Evolutionary conservation across 2,888 invertebrate genomes (phyloP).

Genomic region (Chrysopilus asiliformis): DNA sequence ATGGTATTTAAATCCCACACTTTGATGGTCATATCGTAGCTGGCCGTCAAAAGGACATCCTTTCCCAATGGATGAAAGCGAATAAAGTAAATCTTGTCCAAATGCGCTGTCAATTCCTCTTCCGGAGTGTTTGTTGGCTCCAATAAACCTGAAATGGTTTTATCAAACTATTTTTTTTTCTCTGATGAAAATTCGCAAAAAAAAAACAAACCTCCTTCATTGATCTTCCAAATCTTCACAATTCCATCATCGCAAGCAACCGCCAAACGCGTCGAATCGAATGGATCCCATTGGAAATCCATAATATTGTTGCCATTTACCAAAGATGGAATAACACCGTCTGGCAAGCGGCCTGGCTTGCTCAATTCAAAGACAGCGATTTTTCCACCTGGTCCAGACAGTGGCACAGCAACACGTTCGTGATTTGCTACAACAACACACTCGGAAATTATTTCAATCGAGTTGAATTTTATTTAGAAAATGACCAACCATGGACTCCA

Average conservation of each 20-base stretch:
- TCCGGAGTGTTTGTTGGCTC: slow-evolving; percentile 69
- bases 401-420: slow-evolving; percentile 75
- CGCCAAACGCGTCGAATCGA: slow-evolving; percentile 61
- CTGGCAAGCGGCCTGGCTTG: slow-evolving; percentile 60
- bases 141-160: too few species aligned
- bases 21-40: slow-evolving; percentile 79
- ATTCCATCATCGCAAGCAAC: slow-evolving; percentile 85
- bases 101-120: slow-evolving; percentile 59
- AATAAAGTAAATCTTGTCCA: slow-evolving; percentile 83
- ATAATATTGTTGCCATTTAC: slow-evolving; percentile 80
- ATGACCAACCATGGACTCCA: slow-evolving; percentile 67
- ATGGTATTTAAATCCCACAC: slow-evolving; percentile 68
- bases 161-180: too few species aligned
- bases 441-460: not conserved
- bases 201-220: slow-evolving; percentile 41
- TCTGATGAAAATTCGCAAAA: too few species aligned
- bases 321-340: slow-evolving; percentile 73
- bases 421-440: slow-evolving; percentile 52
- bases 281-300: slow-evolving; percentile 94
- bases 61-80: slow-evolving; percentile 82
- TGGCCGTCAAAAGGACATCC: slow-evolving; percentile 75
- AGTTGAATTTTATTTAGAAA: not conserved
- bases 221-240: slow-evolving; percentile 67
- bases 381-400: slow-evolving; percentile 83
- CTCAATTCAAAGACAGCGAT: slow-evolving; percentile 74